phyloP scores from a whole-genome alignment of 2,797 vertebrate genomes.

The Darevskia mixta region DNA sequence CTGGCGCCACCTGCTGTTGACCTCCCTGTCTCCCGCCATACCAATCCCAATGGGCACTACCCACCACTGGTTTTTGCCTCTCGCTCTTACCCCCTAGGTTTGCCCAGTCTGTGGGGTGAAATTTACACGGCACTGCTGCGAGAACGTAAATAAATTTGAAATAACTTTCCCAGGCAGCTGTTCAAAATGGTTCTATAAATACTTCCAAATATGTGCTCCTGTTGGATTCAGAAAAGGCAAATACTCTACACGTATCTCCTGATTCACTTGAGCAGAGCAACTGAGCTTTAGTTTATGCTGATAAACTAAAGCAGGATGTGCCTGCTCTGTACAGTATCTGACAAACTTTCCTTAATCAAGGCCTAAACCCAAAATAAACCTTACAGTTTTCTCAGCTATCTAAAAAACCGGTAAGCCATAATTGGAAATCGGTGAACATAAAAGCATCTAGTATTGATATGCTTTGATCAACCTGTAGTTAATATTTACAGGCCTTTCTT shows the following conservation, averaged over 20 bases:
- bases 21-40: too few relatives aligned
- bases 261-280: background rate
- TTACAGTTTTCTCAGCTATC: background rate
- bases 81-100: too few relatives aligned
- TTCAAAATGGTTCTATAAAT: slow-evolving; percentile 12
- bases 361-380: background rate
- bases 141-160: background rate
- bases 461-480: background rate
- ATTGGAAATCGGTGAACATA: background rate
- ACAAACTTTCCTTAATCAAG: too few relatives aligned
- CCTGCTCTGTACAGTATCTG: background rate
- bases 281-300: background rate
- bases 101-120: too few relatives aligned
- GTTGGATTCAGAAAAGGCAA: background rate
- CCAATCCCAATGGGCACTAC: too few relatives aligned
- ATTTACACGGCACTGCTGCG: background rate
- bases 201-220: background rate
- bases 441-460: slow-evolving; percentile 1
- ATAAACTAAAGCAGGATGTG: background rate
- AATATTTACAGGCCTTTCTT: background rate
- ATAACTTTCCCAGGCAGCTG: background rate
- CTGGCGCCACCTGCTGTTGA: too few relatives aligned
- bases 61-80: too few relatives aligned
- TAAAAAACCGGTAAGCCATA: background rate
- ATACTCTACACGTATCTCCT: background rate